Base-by-base conservation (phyloP, 2,888 invertebrate species). In the Eretmocerus hayati region DNA sequence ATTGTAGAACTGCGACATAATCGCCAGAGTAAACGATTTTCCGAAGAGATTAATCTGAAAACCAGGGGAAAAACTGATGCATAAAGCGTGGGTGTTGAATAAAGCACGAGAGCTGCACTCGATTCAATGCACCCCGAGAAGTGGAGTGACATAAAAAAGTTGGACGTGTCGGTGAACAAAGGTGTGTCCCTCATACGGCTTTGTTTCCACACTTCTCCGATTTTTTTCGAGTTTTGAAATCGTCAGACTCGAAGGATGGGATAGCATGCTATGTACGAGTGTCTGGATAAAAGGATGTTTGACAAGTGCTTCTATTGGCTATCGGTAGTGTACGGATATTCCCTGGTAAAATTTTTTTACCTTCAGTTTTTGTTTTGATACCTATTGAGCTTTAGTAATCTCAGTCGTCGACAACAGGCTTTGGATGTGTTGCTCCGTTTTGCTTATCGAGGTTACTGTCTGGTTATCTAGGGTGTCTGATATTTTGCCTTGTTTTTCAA, bases 271-370 rank as follows among this genome's bases (percentile, higher is more conserved):
- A 26, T 26, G 11, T 26, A 26, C 59, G 58, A 57, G 53, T 57
- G 62, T 64, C 57, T 55, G 46, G 49, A 59, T 58, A 59, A 64
- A 63, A 61, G 64, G 61, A 62, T 52, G 55, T 58, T 59, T 57
- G 61, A 64, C 60, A 59, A 58, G 42, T 56, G 52, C 56, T 61
- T 48, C 56, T 64, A 64, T 63, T 62, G 61, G 60, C 58, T 64
- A 66, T 65, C 61, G 59, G 58, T 56, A 59, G 60, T 61, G 32
- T 35, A 44, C 33, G 36, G 35, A 6, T 26, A 9, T 26, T 26
- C 11, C 26, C 26, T 11, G 6, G 26, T 26, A 9, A 9, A 9
- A 11, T 11, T 26, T 26, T 26, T 26, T 6, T 26, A 26, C 26
- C 26, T n/a, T n/a, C n/a, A n/a, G n/a, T n/a, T n/a, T n/a, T n/a